Base-by-base conservation (phyloP, 2,888 invertebrate species). In the Sarcophaga carnaria region DNA sequence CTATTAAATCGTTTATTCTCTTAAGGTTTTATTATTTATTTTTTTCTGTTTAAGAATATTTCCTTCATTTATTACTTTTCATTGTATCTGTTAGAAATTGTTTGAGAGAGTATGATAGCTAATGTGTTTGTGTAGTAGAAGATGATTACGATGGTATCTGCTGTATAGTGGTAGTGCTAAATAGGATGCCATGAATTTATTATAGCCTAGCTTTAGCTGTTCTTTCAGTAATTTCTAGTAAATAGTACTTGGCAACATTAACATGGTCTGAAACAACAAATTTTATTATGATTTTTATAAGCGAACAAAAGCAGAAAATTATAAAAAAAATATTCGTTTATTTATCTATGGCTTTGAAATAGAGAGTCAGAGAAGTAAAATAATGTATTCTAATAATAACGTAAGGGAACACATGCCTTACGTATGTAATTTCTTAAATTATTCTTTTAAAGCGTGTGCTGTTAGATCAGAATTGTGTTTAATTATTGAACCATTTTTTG, bases 231-330 rank as follows among this genome's bases (percentile, higher is more conserved):
- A 72, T 80, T 80, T 54, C 45, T 14, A 45, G 54, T 64, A 64
- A 67, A 25, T 74, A n/a, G n/a, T n/a, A n/a, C 20, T 20, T 49
- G 64, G 67, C 67, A 62, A 45, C 60, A 74, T 67, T 60, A 80
- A 37, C 37, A 49, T 72, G 71, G 72, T 45, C 59, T 80, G 66
- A 72, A 80, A 45, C 3, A 80, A 66, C n/a, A 69, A 72, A 64
- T 67, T 74, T 62, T 45, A 74, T 60, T 37, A 67, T 67, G 66
- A 17, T 67, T 54, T 20, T 49, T 49, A 49, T 49, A 2, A 1
- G 14, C 49, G 49, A 49, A 49, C 4, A 49, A 14, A 49, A 14
- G 14, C 3, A 49, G 14, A 14, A 49, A 49, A 49, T 14, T 49
- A 49, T 14, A 11, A 14, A 2, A 49, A 3, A 49, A 1, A 49